Conservation (phyloP, 2,113 vertebrate genomes). For the Platysteira castanea region DNA sequence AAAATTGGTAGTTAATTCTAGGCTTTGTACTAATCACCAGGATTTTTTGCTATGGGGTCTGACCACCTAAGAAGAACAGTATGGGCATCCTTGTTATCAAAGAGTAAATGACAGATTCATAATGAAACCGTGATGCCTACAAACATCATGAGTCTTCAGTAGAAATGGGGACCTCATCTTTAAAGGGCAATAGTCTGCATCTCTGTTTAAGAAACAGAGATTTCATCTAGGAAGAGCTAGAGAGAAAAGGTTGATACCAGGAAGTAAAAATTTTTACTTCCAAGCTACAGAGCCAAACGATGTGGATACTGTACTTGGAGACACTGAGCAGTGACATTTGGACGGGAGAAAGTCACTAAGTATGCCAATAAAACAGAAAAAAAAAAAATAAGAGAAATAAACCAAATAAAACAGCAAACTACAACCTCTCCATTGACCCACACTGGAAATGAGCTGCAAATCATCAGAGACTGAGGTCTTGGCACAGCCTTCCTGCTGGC, state of each 20-base stretch:
- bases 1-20: neutral
- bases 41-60: neutral
- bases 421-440: neutral
- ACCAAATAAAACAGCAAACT: neutral
- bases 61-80: neutral
- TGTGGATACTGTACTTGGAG: neutral
- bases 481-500: neutral
- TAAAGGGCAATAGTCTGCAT: neutral
- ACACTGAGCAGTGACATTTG: neutral
- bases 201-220: neutral
- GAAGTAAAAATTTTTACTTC: neutral
- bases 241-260: neutral
- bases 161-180: neutral
- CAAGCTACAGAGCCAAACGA: rapidly evolving
- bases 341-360: neutral
- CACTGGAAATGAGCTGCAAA: neutral
- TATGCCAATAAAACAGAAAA: neutral
- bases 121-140: neutral
- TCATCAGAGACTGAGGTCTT: neutral
- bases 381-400: neutral
- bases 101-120: neutral
- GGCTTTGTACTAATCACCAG: neutral
- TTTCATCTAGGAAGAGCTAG: neutral
- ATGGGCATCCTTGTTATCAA: neutral
- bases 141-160: neutral